Conservation (phyloP, 2,888 invertebrate species). For the Thalpophila matura region DNA sequence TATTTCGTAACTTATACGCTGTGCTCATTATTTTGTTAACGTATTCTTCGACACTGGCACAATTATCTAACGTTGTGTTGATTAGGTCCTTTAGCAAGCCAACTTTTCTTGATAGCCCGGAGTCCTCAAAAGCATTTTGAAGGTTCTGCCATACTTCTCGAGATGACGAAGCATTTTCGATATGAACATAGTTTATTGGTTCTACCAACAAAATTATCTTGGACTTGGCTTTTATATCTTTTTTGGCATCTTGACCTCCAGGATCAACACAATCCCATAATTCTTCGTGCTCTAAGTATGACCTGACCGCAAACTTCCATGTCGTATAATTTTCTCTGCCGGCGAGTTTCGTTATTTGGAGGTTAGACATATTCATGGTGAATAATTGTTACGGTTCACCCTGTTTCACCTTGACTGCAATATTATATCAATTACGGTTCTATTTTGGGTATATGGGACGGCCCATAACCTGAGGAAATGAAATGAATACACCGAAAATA, state of each 20-base stretch:
- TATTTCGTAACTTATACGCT: constrained; percentile 13
- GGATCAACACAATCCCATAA: constrained; percentile 10
- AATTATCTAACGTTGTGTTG: background rate
- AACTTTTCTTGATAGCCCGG: constrained; percentile 9
- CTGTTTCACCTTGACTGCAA: background rate
- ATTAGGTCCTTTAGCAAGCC: constrained; percentile 12
- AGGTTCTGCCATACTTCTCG: constrained; percentile 12
- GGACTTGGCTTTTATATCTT: constrained; percentile 4
- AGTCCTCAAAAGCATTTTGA: constrained; percentile 1
- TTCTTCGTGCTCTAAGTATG: background rate
- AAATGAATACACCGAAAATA: too few relatives aligned
- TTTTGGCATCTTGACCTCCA: background rate
- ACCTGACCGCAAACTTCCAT: constrained; percentile 2
- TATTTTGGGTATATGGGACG: background rate
- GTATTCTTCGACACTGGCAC: constrained; percentile 7
- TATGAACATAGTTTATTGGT: constrained; percentile 2
- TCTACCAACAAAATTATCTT: constrained; percentile 7
- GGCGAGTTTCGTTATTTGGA: background rate
- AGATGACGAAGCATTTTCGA: background rate
- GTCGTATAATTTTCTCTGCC: background rate
- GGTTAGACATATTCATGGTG: too few relatives aligned
- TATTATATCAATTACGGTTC: too few relatives aligned
- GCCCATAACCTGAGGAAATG: too few relatives aligned
- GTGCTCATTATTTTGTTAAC: constrained; percentile 4
- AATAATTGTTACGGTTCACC: too few relatives aligned